Conservation (phyloP, 2,888 invertebrate species). For the Eumerus sabulonum region DNA sequence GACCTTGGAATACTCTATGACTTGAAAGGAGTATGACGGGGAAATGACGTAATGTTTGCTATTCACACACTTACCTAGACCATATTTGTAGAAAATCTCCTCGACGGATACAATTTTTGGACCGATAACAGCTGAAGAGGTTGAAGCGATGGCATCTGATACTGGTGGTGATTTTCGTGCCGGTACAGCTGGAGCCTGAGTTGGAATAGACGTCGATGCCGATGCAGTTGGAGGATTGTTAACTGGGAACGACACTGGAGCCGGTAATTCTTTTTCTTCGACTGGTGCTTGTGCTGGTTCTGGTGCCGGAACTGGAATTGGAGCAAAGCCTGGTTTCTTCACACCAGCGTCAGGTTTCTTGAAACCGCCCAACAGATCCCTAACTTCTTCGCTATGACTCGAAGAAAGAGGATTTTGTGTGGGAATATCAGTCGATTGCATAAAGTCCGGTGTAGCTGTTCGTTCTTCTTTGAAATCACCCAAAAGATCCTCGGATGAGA, state of each 20-base stretch:
- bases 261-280: slow-evolving; percentile 48
- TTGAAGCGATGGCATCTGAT: slow-evolving; percentile 38
- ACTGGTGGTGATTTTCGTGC: slow-evolving; percentile 58
- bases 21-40: not conserved
- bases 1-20: slow-evolving; percentile 62
- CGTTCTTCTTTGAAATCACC: slow-evolving; percentile 77
- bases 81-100: slow-evolving; percentile 84
- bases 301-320: slow-evolving; percentile 50
- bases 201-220: slow-evolving; percentile 33
- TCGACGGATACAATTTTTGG: slow-evolving; percentile 80
- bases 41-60: slow-evolving; percentile 56
- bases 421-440: slow-evolving; percentile 54
- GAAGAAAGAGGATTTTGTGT: slow-evolving; percentile 52
- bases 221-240: too few relatives aligned
- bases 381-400: slow-evolving; percentile 32
- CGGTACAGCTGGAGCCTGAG: slow-evolving; percentile 49
- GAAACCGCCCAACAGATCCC: slow-evolving; percentile 53
- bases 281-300: slow-evolving; percentile 23
- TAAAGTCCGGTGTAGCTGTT: slow-evolving; percentile 71
- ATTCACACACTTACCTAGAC: slow-evolving; percentile 81
- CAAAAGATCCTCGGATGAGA: slow-evolving; percentile 78
- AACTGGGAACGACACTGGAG: too few relatives aligned
- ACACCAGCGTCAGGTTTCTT: slow-evolving; percentile 18
- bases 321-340: slow-evolving; percentile 50
- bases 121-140: slow-evolving; percentile 39